Percentiles rank a stretch among this genome's conserved stretches.
phyloP scores from a whole-genome alignment of 2,888 invertebrate species.

The Coecobrya sp. region DNA sequence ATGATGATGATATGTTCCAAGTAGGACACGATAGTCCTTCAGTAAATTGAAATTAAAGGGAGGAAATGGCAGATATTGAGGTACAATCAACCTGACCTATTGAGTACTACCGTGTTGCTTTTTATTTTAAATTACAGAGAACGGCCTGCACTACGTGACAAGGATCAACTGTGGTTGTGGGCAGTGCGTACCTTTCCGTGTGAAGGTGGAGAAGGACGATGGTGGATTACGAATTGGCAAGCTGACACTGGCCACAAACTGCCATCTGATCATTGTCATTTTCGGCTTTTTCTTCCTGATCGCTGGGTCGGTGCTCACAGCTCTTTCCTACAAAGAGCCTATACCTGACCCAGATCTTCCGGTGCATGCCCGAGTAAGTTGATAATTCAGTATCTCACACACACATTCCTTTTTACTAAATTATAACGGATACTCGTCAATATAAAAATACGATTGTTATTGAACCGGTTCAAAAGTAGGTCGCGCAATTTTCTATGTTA shows the following conservation, averaged over 20 bases:
- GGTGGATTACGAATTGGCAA: conserved; percentile 84
- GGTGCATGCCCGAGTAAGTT: conserved; percentile 59
- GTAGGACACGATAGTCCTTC: not conserved
- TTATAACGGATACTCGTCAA: not conserved
- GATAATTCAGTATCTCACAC: not conserved
- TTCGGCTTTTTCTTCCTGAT: conserved; percentile 86
- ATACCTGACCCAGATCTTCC: conserved; percentile 62
- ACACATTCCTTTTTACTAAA: not conserved
- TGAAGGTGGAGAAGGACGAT: conserved; percentile 85
- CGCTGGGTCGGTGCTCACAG: conserved; percentile 84
- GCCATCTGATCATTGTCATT: conserved; percentile 84
- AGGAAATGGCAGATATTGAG: conserved; percentile 20
- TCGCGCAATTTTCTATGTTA: not conserved
- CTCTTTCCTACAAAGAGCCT: conserved; percentile 84
- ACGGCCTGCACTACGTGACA: conserved; percentile 77
- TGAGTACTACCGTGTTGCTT: not conserved
- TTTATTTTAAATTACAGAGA: conserved; percentile 56
- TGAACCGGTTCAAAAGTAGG: not conserved
- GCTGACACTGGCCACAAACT: conserved; percentile 84
- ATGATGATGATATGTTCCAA: not conserved
- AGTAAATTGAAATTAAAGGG: conserved; percentile 1
- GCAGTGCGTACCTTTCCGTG: conserved; percentile 79
- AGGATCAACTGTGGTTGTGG: conserved; percentile 85
- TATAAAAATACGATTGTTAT: not conserved
- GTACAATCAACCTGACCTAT: not conserved